phyloP scores from a whole-genome alignment of 2,113 vertebrate species.

The Mormyrus lacerda region DNA sequence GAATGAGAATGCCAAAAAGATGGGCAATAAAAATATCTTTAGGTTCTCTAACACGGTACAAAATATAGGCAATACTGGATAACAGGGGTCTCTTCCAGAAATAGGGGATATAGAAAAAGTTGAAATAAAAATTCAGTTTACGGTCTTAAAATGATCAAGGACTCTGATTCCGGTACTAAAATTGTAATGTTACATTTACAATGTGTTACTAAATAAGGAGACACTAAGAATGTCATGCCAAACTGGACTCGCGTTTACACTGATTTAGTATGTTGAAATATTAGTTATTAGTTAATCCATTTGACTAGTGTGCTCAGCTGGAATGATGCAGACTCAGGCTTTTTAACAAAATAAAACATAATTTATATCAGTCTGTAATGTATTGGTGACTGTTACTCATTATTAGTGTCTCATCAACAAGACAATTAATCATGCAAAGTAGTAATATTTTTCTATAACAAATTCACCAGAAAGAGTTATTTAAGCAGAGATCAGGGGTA shows the following conservation, averaged over 20 bases:
- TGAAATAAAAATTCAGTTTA: background rate
- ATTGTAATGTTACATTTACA: background rate
- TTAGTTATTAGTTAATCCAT: background rate
- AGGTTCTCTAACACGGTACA: background rate
- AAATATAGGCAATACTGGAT: background rate
- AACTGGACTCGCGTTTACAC: background rate
- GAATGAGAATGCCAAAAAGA: background rate
- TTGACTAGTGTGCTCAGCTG: background rate
- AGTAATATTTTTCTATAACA: background rate
- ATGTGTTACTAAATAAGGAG: background rate
- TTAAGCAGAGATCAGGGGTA: background rate
- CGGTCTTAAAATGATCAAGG: background rate
- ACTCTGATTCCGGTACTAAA: background rate
- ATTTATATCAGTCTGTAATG: background rate
- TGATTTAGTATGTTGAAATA: background rate
- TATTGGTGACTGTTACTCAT: background rate
- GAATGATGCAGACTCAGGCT: background rate
- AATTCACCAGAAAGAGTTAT: background rate
- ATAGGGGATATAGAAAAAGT: background rate
- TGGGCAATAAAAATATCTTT: background rate
- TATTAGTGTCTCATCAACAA: background rate
- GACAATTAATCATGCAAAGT: background rate
- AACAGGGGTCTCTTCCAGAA: background rate
- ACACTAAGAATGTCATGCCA: background rate
- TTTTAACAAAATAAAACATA: background rate